A percentile compares a stretch with the other conserved stretches of the same genome.
Conservation (phyloP, 1,140 invertebrate genomes). For the Zaprionus ghesquierei region DNA sequence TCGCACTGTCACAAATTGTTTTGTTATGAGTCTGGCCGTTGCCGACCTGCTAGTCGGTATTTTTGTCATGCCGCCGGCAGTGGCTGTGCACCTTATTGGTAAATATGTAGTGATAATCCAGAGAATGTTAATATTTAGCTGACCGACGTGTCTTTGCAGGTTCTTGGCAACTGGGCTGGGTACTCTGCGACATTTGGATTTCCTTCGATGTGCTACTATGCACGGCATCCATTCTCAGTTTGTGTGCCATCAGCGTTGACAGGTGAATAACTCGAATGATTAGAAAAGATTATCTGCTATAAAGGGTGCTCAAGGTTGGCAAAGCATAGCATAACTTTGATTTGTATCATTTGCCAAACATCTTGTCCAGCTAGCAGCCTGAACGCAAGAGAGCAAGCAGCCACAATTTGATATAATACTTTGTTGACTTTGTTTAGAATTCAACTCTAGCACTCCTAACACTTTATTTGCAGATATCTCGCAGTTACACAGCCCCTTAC, state of each 20-base stretch:
- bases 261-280: constrained; percentile 52
- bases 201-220: constrained; percentile 96
- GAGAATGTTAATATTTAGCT: not conserved
- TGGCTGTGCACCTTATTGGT: constrained; percentile 88
- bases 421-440: not conserved
- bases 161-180: constrained; percentile 89
- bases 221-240: constrained; percentile 91
- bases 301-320: not conserved
- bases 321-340: not conserved
- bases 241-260: constrained; percentile 93
- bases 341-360: not conserved
- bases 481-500: constrained; percentile 92
- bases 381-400: not conserved
- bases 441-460: not conserved
- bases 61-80: constrained; percentile 97
- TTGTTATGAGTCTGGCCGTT: constrained; percentile 95
- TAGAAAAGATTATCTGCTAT: not conserved
- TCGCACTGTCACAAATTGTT: constrained; percentile 96
- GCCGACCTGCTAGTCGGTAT: constrained; percentile 96
- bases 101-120: constrained; percentile 38
- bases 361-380: too few species aligned
- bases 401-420: not conserved
- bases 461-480: constrained; percentile 85
- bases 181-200: constrained; percentile 94
- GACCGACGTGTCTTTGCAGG: constrained; percentile 83